These are phyloP conservation scores for Carassius carassius DNA, from an alignment of 2,113 vertebrate species.

Conservation along the genomic window DNA sequence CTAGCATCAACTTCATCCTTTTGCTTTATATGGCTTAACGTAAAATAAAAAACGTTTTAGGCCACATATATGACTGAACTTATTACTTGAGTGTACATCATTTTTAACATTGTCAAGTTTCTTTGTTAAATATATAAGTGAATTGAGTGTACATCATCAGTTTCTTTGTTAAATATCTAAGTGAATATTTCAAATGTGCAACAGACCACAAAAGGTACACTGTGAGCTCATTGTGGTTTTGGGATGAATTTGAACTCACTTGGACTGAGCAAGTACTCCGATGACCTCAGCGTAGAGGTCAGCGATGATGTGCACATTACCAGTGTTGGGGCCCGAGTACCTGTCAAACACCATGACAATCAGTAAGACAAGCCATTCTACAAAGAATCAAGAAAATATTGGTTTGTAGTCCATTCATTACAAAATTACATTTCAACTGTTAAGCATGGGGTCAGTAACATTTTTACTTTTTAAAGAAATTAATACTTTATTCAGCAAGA, in stretches of 20 bases:
- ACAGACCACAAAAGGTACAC: not conserved
- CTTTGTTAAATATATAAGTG: not conserved
- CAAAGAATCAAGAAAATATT: not conserved
- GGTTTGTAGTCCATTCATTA: not conserved
- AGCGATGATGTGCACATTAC: slow-evolving; percentile 98
- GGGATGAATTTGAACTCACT: slow-evolving; percentile 75
- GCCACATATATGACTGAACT: too few relatives aligned
- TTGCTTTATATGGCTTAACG: too few relatives aligned
- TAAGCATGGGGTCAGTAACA: too few relatives aligned
- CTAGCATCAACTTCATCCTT: slow-evolving; percentile 2
- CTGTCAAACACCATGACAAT: slow-evolving; percentile 64
- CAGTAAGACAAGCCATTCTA: slow-evolving; percentile 52
- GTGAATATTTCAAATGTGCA: not conserved
- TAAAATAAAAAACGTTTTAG: too few relatives aligned
- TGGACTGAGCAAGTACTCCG: slow-evolving; percentile 95
- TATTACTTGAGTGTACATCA: too few relatives aligned
- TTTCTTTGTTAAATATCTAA: not conserved
- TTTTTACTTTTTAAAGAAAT: too few relatives aligned
- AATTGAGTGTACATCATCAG: not conserved
- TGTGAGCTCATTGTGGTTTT: not conserved
- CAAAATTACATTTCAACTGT: not conserved
- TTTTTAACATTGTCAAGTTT: too few relatives aligned
- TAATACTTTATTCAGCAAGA: too few relatives aligned
- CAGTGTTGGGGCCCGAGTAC: slow-evolving; percentile 98
- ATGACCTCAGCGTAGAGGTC: slow-evolving; percentile 98